Percentiles rank a stretch among this genome's conserved stretches.
phyloP scores from a whole-genome alignment of 2,797 vertebrate species.

The Sylvilagus floridanus region DNA sequence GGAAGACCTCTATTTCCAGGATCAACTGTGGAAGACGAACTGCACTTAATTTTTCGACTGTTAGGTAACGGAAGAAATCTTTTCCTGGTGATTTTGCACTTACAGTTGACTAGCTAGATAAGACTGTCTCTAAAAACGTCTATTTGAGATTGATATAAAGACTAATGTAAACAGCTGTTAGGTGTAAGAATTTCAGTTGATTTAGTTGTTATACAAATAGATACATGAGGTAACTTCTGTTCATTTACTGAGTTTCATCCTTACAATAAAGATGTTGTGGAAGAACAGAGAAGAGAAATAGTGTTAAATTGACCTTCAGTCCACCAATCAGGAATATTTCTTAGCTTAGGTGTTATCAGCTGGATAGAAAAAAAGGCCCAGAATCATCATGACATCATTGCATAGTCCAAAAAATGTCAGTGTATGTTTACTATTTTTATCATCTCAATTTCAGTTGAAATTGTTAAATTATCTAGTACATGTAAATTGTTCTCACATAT shows the following conservation, averaged over 20 bases:
- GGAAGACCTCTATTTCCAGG: conserved; percentile 99
- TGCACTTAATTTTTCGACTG: conserved; percentile 98
- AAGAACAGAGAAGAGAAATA: conserved; percentile 44
- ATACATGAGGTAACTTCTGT: conserved; percentile 22
- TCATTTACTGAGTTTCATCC: conserved; percentile 43
- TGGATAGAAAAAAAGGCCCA: neutral
- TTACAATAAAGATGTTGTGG: conserved; percentile 34
- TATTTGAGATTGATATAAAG: conserved; percentile 25
- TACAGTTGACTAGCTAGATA: neutral
- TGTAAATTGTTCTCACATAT: conserved; percentile 20
- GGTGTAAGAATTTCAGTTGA: neutral
- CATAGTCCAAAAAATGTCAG: neutral
- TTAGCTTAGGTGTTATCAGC: neutral
- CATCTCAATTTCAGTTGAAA: conserved; percentile 59
- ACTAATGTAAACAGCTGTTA: conserved; percentile 16
- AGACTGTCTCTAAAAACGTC: neutral
- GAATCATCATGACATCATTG: neutral
- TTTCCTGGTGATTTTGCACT: conserved; percentile 31
- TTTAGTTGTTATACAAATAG: neutral
- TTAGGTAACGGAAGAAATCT: conserved; percentile 90
- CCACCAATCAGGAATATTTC: conserved; percentile 26
- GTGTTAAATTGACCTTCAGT: neutral
- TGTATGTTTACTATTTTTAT: neutral
- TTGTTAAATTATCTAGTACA: conserved; percentile 49
- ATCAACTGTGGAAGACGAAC: conserved; percentile 98